Percentiles rank a stretch among this genome's conserved stretches.
Conservation (phyloP, 2,888 invertebrate species). For the Silvanus unidentatus region DNA sequence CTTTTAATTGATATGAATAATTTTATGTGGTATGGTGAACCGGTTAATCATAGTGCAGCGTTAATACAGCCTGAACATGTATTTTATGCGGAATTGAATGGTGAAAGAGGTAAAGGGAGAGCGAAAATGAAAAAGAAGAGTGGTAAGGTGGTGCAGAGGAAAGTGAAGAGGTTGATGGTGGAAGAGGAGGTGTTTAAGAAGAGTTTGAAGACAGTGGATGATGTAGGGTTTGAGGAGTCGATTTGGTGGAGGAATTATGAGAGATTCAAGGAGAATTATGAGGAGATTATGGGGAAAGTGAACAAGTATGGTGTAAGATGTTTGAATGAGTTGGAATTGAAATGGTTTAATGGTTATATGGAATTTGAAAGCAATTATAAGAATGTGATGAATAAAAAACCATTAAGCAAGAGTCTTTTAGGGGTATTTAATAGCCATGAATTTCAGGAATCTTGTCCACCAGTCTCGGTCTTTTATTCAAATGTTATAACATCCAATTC, state of each 20-base stretch:
- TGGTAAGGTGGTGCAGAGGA: not conserved
- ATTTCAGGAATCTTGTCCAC: slow-evolving; percentile 16
- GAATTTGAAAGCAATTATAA: slow-evolving; percentile 25
- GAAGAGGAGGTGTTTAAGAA: slow-evolving; percentile 34
- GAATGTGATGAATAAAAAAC: slow-evolving; percentile 18
- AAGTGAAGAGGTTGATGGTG: not conserved
- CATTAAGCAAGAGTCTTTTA: slow-evolving; percentile 14
- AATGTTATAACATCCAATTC: not conserved
- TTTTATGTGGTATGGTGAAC: slow-evolving; percentile 50
- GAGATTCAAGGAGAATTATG: slow-evolving; percentile 23
- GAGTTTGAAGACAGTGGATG: slow-evolving; percentile 20
- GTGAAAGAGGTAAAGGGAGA: slow-evolving; percentile 29
- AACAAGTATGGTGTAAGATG: slow-evolving; percentile 12
- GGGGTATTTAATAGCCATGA: slow-evolving; percentile 22
- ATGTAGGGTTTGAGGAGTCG: slow-evolving; percentile 24
- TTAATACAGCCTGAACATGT: slow-evolving; percentile 34
- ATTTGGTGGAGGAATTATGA: slow-evolving; percentile 29
- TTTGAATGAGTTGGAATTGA: slow-evolving; percentile 19
- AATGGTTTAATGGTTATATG: slow-evolving; percentile 25
- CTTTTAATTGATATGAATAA: slow-evolving; percentile 50
- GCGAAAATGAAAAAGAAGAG: slow-evolving; percentile 7
- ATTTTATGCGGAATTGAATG: slow-evolving; percentile 31
- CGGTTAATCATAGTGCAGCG: slow-evolving; percentile 26
- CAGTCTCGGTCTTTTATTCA: slow-evolving; percentile 20
- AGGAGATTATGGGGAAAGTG: slow-evolving; percentile 19